A percentile compares a stretch with the other conserved stretches of the same genome.
These are phyloP conservation scores for Epinotia bilunana DNA, from an alignment of 2,888 invertebrate species.

Conservation along the genomic window DNA sequence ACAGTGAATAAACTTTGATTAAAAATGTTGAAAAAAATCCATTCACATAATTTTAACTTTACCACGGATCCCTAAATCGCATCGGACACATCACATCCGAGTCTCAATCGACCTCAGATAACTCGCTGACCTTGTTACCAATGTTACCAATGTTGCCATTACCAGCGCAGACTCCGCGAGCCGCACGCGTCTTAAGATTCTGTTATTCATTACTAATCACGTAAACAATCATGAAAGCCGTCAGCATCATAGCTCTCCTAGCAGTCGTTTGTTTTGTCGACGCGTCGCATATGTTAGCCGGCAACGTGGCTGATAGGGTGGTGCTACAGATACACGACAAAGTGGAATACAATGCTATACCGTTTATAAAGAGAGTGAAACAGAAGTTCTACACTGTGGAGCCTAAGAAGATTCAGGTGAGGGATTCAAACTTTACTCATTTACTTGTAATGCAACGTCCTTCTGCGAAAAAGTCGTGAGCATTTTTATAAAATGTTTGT, in stretches of 20 bases:
- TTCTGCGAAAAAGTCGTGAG: no score
- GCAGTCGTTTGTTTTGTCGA: constrained; percentile 29
- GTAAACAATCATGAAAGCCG: constrained; percentile 3
- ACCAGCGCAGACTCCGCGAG: not conserved
- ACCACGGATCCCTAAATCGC: constrained; percentile 24
- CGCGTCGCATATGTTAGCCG: constrained; percentile 56
- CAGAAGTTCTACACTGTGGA: constrained; percentile 60
- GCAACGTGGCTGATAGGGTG: constrained; percentile 58
- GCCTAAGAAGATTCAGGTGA: constrained; percentile 61
- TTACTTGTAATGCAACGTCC: no score
- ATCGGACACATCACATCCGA: constrained; percentile 17
- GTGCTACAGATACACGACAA: constrained; percentile 53
- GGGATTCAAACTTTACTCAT: constrained; percentile 21
- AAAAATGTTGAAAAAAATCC: no score
- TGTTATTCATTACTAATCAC: not conserved
- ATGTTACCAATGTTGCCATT: constrained; percentile 19
- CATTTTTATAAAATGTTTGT: no score
- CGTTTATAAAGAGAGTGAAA: constrained; percentile 72
- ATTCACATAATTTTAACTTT: not conserved
- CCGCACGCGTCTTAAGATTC: constrained; percentile 4
- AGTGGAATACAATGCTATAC: constrained; percentile 67
- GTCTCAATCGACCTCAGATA: constrained; percentile 34
- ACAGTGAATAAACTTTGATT: no score
- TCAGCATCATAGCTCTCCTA: not conserved
- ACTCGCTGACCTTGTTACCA: constrained; percentile 20